Percentiles rank a stretch among this genome's conserved stretches.
Conservation (phyloP, 2,797 vertebrate species). For the Dendrocincla tyrannina region DNA sequence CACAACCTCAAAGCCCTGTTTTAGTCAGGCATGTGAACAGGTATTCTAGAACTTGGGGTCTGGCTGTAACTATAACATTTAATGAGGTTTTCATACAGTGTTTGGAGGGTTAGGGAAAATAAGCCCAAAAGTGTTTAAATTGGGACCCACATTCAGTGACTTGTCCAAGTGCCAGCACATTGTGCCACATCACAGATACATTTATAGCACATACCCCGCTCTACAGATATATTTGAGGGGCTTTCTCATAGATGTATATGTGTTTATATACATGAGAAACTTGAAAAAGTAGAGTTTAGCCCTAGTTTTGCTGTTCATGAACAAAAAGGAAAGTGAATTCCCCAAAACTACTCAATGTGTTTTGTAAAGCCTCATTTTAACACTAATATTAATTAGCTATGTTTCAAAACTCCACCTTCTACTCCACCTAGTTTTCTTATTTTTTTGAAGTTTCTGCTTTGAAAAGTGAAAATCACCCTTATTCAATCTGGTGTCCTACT, state of each 20-base stretch:
- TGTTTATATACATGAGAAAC: not conserved
- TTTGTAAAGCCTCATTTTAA: not conserved
- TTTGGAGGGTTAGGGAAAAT: not conserved
- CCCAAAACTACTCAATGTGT: not conserved
- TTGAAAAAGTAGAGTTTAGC: not conserved
- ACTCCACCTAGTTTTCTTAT: not conserved
- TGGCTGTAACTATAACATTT: not conserved
- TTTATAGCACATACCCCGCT: not conserved
- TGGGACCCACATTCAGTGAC: not conserved
- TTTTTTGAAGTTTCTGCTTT: not conserved
- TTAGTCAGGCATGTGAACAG: not conserved
- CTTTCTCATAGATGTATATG: accelerated
- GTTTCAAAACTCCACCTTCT: not conserved
- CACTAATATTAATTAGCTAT: not conserved
- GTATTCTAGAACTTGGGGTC: not conserved
- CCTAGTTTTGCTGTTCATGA: not conserved
- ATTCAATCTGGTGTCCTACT: not conserved
- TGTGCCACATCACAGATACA: not conserved
- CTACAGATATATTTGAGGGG: not conserved
- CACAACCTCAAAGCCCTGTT: accelerated
- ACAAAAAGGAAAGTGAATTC: not conserved
- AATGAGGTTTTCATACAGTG: not conserved
- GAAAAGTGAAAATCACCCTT: not conserved
- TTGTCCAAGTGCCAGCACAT: not conserved
- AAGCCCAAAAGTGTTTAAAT: not conserved